phyloP scores from a whole-genome alignment of 2,113 vertebrate genomes.

The Herpailurus yagouaroundi region DNA sequence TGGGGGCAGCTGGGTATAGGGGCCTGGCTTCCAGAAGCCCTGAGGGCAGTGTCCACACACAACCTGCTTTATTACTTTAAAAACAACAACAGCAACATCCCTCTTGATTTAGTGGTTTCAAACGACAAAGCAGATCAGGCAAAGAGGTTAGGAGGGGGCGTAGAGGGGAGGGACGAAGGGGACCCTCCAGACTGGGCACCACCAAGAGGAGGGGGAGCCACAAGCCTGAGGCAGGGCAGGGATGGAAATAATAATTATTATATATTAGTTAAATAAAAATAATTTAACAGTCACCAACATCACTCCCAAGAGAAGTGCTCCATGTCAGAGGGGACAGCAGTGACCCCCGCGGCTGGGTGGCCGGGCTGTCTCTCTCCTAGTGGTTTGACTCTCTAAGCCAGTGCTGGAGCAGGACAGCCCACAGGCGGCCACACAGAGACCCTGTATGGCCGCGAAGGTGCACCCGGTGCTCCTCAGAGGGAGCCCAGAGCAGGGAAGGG shows the following conservation, averaged over 20 bases:
- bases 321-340: background rate
- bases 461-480: background rate
- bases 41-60: background rate
- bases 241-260: constrained; percentile 63
- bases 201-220: background rate
- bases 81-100: constrained; percentile 45
- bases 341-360: background rate
- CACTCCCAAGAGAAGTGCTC: constrained; percentile 70
- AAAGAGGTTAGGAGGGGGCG: background rate
- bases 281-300: constrained; percentile 75
- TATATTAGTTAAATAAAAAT: constrained; percentile 80
- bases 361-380: constrained; percentile 76
- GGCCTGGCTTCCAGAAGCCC: background rate
- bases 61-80: background rate
- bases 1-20: background rate
- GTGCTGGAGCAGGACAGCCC: constrained; percentile 71
- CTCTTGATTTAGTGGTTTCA: constrained; percentile 86
- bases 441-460: background rate
- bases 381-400: constrained; percentile 84
- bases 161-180: background rate
- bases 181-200: background rate
- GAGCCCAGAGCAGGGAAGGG: background rate
- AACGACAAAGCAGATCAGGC: constrained; percentile 64
- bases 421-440: background rate
- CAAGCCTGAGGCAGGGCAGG: background rate